Base-by-base conservation (phyloP, 2,113 vertebrate species). In the Oxyura jamaicensis region DNA sequence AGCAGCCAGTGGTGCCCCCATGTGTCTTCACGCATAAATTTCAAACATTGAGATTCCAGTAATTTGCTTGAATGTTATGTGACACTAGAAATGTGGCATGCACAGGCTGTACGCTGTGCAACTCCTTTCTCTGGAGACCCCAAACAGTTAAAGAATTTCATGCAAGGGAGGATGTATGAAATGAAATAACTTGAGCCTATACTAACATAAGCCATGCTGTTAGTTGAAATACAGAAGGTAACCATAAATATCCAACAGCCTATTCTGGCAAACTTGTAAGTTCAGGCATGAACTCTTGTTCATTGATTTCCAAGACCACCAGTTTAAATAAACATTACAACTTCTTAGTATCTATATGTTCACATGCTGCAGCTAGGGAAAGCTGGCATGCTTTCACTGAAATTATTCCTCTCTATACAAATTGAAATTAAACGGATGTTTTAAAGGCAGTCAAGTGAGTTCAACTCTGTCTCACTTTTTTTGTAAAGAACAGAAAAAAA, bases 1-100 rank as follows among this genome's bases (percentile, higher is more conserved):
- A 36, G 59, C 68, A 71, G 83, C 76, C 86, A 95, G 88, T 88
- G 73, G 95, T 95, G 95, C 95, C 96, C 88, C 86, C 94, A 33
- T 72, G 94, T 86, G 95, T 96, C 91, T 86, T 77, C 80, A 39
- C 73, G 33, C 8, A 16, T 91, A 65, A 92, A 97, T 84, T 90
- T 96, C 94, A 94, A 82, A 91, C 56, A 1, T 1, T 18, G 42
- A 52, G 69, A 82, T 95, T 72, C 79, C 71, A 48, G 67, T 72
- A 73, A 76, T 80, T 84, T 9, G 9, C 59, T 56, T 0, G 1
- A 8, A 3, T 86, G 86, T 19, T n/a, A 25, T 0, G 2, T 13
- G 56, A 31, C 14, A 4, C 28, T 19, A 25, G 66, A 72, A 77
- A 68, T 36, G 6, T 20, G 31, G 33, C 7, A 3, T 10, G 21